phyloP scores from a whole-genome alignment of 2,888 invertebrate genomes.

The Eupithecia subumbrata region DNA sequence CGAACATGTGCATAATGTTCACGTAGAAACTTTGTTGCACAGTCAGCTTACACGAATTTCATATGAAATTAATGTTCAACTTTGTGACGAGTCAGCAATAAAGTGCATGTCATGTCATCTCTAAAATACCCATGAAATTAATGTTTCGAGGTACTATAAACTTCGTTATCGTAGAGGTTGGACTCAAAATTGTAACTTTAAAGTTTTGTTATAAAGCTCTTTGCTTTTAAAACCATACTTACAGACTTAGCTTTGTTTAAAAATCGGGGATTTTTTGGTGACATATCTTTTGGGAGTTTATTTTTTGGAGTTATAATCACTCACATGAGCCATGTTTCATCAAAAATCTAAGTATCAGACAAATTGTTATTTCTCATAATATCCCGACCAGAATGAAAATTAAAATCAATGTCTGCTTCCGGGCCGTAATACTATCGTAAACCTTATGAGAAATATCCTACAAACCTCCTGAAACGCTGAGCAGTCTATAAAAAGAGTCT shows the following conservation, averaged over 20 bases:
- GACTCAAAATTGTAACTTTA: neutral
- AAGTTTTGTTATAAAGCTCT: neutral
- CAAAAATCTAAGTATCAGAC: neutral
- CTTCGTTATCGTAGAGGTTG: constrained; percentile 1
- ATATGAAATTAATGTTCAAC: constrained; percentile 1
- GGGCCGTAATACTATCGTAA: neutral
- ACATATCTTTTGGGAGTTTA: too few relatives aligned
- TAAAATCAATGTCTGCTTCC: neutral
- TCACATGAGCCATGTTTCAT: neutral
- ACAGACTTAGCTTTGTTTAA: neutral
- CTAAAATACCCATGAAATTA: constrained; percentile 9
- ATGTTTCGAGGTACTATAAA: constrained; percentile 8
- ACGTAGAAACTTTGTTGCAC: constrained; percentile 17
- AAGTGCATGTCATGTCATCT: constrained; percentile 9
- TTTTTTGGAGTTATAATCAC: neutral
- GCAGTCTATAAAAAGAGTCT: constrained; percentile 28
- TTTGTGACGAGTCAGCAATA: constrained; percentile 12
- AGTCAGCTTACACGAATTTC: constrained; percentile 8
- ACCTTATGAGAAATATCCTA: neutral
- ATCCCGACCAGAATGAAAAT: neutral
- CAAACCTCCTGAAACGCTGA: neutral
- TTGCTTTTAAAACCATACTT: neutral
- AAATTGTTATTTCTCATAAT: neutral
- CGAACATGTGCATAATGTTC: constrained; percentile 26
- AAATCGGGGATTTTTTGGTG: neutral